Percentiles rank a stretch among this genome's conserved stretches.
Evolutionary conservation across 2,888 invertebrate genomes (phyloP).

Genomic region (Colletes collaris): DNA sequence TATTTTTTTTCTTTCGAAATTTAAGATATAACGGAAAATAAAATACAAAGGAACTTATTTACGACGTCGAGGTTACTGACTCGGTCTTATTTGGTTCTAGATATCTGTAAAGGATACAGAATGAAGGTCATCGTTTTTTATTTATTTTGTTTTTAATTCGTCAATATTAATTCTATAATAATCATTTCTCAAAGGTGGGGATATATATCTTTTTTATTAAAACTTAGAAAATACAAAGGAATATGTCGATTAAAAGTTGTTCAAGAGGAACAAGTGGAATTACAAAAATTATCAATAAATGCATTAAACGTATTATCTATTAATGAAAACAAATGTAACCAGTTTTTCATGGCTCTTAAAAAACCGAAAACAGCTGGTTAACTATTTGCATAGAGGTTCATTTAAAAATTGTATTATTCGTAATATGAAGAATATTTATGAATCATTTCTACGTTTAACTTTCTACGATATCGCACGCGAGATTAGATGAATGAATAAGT

Average conservation of each 20-base stretch:
- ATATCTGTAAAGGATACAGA: slow-evolving; percentile 15
- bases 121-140: slow-evolving; percentile 29
- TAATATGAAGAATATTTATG: slow-evolving; percentile 2
- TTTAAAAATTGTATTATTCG: not conserved
- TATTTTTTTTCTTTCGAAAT: not conserved
- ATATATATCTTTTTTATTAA: too few species aligned
- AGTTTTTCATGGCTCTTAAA: not conserved
- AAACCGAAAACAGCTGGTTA: not conserved
- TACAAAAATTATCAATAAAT: slow-evolving; percentile 1
- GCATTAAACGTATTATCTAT: slow-evolving; percentile 4
- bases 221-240: too few species aligned
- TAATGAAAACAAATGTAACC: slow-evolving; percentile 1
- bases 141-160: slow-evolving; percentile 13
- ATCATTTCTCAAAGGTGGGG: too few species aligned
- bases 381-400: not conserved
- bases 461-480: slow-evolving; percentile 1
- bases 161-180: not conserved
- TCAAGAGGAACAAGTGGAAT: not conserved
- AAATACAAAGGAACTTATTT: slow-evolving; percentile 15
- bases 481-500: slow-evolving; percentile 36
- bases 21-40: slow-evolving; percentile 3
- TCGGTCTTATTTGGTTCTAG: slow-evolving; percentile 23
- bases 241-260: not conserved
- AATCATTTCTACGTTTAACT: slow-evolving; percentile 22
- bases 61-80: slow-evolving; percentile 30